Evolutionary conservation across 2,797 vertebrate genomes (phyloP), one percentile per base, ranked within the genome.

Genomic region (Monodelphis domestica): DNA sequence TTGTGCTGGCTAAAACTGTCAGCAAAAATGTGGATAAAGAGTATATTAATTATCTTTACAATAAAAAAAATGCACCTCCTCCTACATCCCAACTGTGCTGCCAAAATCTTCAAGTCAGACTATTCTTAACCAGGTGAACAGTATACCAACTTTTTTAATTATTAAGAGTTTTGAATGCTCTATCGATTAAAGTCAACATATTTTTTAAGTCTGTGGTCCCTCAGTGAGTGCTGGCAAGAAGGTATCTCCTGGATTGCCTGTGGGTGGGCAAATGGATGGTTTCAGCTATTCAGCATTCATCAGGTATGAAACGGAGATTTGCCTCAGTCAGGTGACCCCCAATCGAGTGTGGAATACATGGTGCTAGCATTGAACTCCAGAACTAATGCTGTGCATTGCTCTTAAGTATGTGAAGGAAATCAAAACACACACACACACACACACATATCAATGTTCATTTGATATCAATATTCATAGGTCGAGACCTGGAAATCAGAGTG

Each of bases 31-130:
- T 12, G 1, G 11, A 53, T 50, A 89, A 29, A 92, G 55, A 0
- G 53, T 91, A 90, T 38, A 95, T 95, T 94, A 97, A 95, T 53
- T 91, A 1, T 1, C 21, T 94, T 97, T 90, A 57, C 91, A 97
- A 91, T 94, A 0, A 92, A 95, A 95, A 94, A 50, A 15, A 93
- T 59, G 55, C 56, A 50, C 94, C 9, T 50, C 33, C 3, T 94
- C 33, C 7, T 0, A 0, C 54, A 90, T 92, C n/a, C 89, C 88
- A 97, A 94, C 94, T 55, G 45, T 78, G 15, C 51, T 90, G 50
- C 54, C 96, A 93, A 94, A 96, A 90, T 28, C 89, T 93, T 50
- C 70, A 90, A 91, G 28, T n/a, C 93, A 0, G 94, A 96, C 93
- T 91, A 92, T 50, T 55, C 50, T 90, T 70, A 95, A 91, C 53